Evolutionary conservation across 2,797 vertebrate genomes (phyloP), one percentile per base, ranked within the genome.

Genomic region (Enteromius treurensis): DNA sequence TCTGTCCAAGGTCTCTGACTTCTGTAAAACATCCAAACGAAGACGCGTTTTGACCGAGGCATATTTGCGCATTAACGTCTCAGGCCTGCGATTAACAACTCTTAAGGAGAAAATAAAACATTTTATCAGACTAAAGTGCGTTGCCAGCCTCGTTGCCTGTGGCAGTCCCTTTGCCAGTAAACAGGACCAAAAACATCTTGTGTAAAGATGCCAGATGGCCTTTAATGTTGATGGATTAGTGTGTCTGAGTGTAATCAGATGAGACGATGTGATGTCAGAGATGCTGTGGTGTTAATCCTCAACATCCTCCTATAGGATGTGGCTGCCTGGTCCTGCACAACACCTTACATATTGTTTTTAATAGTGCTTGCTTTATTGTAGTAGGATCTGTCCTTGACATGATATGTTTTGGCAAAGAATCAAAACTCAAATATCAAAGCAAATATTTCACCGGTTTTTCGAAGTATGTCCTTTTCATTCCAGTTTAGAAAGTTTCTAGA

Each of bases 161-260:
- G 47, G 45, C 47, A 71, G 58, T 58, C n/a, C 29, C 51, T 70
- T 64, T 81, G 49, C 70, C 45, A 37, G 74, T 68, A 17, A 80
- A 60, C 26, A 8, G 29, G 34, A 64, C 58, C 45, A 47, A 32
- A 34, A 0, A 9, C 51, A 75, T 78, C 67, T 74, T 47, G 19
- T 26, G 68, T 79, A 74, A 71, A 79, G 77, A 21, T 76, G 80
- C 69, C 81, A 88, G 84, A 85, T 85, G 81, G 86, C 51, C 58
- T 84, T 37, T 73, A 76, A 34, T 79, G 55, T 77, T 45, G 40
- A 15, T 82, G 83, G 88, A 88, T 88, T 42, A 81, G 70, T 62
- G 78, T 86, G 77, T 84, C 67, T 71, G 68, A 21, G 60, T 15
- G 17, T 68, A 77, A 83, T 80, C 77, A 73, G 77, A 74, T 71